Evolutionary conservation across 2,797 vertebrate species (phyloP), one percentile per base, ranked within the genome.

Genomic region (Propithecus deckenii): DNA sequence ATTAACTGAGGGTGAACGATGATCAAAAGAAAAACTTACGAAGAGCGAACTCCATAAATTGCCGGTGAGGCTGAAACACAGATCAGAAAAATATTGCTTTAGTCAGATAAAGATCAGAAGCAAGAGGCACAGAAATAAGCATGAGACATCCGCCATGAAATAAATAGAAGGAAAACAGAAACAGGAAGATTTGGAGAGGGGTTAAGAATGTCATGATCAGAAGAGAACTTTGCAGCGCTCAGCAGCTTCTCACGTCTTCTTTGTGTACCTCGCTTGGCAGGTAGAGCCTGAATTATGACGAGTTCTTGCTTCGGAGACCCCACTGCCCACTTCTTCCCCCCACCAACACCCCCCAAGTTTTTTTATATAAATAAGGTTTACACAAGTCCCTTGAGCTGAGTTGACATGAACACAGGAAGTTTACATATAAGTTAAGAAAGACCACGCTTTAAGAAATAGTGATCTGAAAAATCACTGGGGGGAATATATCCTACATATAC

Each of bases 1-100:
- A 95, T 91, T 86, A 81, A 69, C 76, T 38, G 57, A 91, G 81
- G 63, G 89, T 69, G 94, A 97, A 79, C 1, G 2, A 10, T 57
- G 96, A 98, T 97, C 97, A 94, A 97, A 95, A 95, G 86, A 75
- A 88, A 95, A 94, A 75, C 46, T 93, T 91, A 96, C 0, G 81
- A 93, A 76, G 80, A 75, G 15, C 22, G 43, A 79, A 74, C 38
- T 55, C 52, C 4, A 35, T 92, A 8, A 74, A 18, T 25, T 90
- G 52, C 35, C 67, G 8, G 46, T 69, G 12, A 92, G 61, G 55
- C 46, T 65, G 50, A 89, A 88, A 79, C 13, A 6, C 63, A 78
- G 80, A 93, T 92, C 61, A 86, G 38, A 85, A 84, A 90, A 79
- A 59, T 30, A 78, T 83, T 75, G 55, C 32, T 92, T 92, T 5